Evolutionary conservation across 2,888 invertebrate genomes (phyloP), one percentile per base, ranked within the genome.

Genomic region (Darwinula stevensoni): DNA sequence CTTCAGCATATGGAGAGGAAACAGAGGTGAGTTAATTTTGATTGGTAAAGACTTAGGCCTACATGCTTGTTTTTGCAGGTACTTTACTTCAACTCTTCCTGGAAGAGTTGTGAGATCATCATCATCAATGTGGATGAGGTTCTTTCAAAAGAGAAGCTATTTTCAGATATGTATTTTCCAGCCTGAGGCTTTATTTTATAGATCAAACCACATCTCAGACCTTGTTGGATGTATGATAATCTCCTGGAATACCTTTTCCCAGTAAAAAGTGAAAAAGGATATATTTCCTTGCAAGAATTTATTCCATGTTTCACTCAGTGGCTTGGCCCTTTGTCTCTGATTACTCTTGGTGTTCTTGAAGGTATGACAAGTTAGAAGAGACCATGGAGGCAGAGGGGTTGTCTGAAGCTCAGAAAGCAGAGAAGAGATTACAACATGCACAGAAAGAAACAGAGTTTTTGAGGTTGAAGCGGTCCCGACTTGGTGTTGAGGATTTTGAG

Each of bases 361-460:
- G 55, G 39, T 53, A 52, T 38, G 47, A 84, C 39, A 76, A 84
- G 54, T 58, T 97, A 44, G 97, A 97, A 57, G 84, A 91, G 55
- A 73, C 84, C 39, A 66, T 97, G 57, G 80, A 78, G 53, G 86
- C 88, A 53, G 88, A 94, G 48, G 80, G 76, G 37, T 63, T 91
- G 35, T 69, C 76, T 36, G 88, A 88, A 50, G 72, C 76, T 46
- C 86, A 91, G 55, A 84, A 82, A 52, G 75, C 76, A 49, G 86
- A 82, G 52, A 76, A 78, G 51, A 63, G 94, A 41, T 65, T 73
- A 46, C 82, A 84, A 46, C 94, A 97, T 60, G 88, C 91, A 36
- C 74, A 82, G 50, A 94, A 94, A 52, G 97, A 99, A 57, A 94
- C 94, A 11, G 94, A 97, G 57, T 97, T 91, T 55, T 65, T 97